Conservation (phyloP, 2,888 invertebrate species). For the Norana najaformis region DNA sequence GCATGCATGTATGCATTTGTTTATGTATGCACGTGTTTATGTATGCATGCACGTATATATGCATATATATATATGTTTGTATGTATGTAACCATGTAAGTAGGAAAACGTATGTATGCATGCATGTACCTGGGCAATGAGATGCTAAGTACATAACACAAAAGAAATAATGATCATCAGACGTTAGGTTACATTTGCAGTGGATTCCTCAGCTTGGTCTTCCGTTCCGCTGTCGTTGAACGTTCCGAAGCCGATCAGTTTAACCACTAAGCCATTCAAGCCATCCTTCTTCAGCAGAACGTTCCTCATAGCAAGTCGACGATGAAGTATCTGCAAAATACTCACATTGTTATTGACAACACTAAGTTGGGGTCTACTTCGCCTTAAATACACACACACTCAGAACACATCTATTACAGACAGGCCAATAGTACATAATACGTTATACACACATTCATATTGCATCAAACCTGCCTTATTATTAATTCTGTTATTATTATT, state of each 20-base stretch:
- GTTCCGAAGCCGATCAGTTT: constrained; percentile 34
- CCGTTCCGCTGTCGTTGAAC: constrained; percentile 20
- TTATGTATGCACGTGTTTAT: too few species aligned
- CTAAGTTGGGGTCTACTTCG: background rate
- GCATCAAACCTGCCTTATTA: constrained; percentile 35
- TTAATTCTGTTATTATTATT: constrained; percentile 35
- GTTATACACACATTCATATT: too few species aligned
- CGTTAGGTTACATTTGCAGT: background rate
- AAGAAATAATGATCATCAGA: background rate
- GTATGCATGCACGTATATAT: too few species aligned
- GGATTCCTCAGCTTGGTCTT: background rate
- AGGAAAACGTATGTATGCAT: too few species aligned
- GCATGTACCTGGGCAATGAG: background rate
- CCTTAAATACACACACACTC: background rate
- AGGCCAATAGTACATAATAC: too few species aligned
- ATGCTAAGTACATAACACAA: too few species aligned
- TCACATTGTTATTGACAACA: background rate
- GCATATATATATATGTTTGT: too few species aligned
- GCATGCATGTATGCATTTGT: too few species aligned
- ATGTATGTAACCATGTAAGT: too few species aligned
- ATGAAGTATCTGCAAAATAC: constrained; percentile 31
- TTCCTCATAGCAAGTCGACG: constrained; percentile 29
- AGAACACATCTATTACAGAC: too few species aligned
- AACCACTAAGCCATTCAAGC: constrained; percentile 5
- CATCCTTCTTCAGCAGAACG: constrained; percentile 29